Percentiles rank a stretch among this genome's conserved stretches.
Evolutionary conservation across 2,888 invertebrate genomes (phyloP).

Genomic region (Mimas tiliae): DNA sequence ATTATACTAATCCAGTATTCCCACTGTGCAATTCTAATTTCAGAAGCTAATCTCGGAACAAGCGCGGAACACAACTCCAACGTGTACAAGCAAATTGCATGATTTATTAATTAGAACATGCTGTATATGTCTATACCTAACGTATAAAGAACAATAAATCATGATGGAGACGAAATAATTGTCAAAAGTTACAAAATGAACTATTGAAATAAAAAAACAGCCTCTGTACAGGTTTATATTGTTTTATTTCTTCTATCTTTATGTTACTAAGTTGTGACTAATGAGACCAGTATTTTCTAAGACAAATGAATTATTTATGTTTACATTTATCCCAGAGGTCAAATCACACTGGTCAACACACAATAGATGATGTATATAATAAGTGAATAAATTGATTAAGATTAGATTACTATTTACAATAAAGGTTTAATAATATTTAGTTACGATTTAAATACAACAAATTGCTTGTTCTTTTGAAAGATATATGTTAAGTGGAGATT

Average conservation of each 20-base stretch:
- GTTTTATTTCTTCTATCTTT: too few species aligned
- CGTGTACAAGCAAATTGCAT: constrained; percentile 38
- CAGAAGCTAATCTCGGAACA: constrained; percentile 38
- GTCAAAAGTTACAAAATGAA: not conserved
- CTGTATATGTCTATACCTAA: not conserved
- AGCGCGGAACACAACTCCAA: constrained; percentile 41
- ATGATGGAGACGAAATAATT: too few species aligned
- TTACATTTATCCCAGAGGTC: not conserved
- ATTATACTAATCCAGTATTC: constrained; percentile 32
- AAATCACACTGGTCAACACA: not conserved
- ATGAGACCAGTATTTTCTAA: too few species aligned
- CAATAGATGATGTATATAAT: not conserved
- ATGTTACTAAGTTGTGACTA: too few species aligned
- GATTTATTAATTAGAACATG: constrained; percentile 41
- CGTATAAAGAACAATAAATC: not conserved
- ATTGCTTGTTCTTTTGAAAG: not conserved
- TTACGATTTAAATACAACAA: not conserved
- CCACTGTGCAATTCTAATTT: constrained; percentile 33
- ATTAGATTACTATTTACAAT: too few species aligned
- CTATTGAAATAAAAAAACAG: too few species aligned
- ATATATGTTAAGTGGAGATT: not conserved
- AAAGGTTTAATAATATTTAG: not conserved
- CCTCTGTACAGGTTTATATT: too few species aligned
- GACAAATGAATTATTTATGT: not conserved
- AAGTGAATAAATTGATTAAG: too few species aligned